Evolutionary conservation across 2,888 invertebrate genomes (phyloP), one percentile per base, ranked within the genome.

Genomic region (Phortica okadai): DNA sequence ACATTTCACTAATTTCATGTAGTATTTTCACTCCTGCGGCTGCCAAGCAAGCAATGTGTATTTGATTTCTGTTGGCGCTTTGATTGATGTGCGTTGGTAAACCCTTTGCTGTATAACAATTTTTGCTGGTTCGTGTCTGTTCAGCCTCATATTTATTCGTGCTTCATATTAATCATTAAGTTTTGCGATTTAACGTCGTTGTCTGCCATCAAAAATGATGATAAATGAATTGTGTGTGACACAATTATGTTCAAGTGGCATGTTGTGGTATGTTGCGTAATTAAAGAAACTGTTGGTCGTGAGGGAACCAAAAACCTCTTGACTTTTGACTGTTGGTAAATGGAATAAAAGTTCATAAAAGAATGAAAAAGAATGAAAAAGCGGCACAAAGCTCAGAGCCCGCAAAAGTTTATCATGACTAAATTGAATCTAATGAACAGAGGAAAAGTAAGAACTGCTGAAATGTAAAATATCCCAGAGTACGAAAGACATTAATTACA

Each of bases 1-100:
- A 85, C 87, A 85, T 87, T 87, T 84, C 83, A 87, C 87, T 85
- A 85, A 85, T 83, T 87, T 85, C 45, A 54, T 54, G 69, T 77
- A 50, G 79, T 80, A 56, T 14, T 16, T 72, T 33, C 6, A 25
- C 70, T 59, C 25, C 11, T 73, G n/a, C 58, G 33, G 58, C 59
- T 45, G 58, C 44, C 33, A 33, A 33, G 33, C 33, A 33, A 44
- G 42, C 33, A 74, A 77, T 79, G 66, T 70, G 78, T 79, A 77
- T 76, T 81, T 77, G 78, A 78, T 81, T 81, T 81, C 76, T 54
- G 78, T 76, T 33, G 73, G 44, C 62, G 41, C 33, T 73, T 56
- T 75, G 75, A 75, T 75, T 70, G 70, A 75, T 75, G 75, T 69
- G 45, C 69, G 21, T 50, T 58, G 75, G 11, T 59, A 59, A 75